A percentile compares a stretch with the other conserved stretches of the same genome.
Evolutionary conservation across 2,888 invertebrate genomes (phyloP).

Genomic region (Apamea anceps): DNA sequence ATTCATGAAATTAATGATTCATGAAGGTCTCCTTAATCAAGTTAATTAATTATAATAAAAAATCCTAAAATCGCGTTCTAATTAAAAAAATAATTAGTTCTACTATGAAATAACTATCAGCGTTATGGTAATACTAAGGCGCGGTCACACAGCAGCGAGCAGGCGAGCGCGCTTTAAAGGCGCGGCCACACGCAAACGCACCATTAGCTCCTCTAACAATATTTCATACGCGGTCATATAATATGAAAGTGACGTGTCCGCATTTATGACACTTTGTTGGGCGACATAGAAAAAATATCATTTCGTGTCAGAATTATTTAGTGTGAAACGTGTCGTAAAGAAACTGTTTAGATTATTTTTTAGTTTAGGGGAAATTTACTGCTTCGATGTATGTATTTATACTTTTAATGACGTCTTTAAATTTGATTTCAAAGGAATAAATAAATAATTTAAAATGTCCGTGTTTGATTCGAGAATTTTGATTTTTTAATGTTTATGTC

Average conservation of each 20-base stretch:
- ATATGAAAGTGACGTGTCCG: slow-evolving; percentile 84
- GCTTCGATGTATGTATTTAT: slow-evolving; percentile 62
- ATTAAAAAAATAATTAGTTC: slow-evolving; percentile 60
- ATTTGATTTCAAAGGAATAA: slow-evolving; percentile 59
- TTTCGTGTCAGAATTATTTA: slow-evolving; percentile 78
- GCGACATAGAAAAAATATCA: slow-evolving; percentile 78
- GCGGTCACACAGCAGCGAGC: slow-evolving; percentile 69
- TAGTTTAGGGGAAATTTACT: slow-evolving; percentile 63
- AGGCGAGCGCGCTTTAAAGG: slow-evolving; percentile 72
- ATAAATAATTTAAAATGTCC: slow-evolving; percentile 49
- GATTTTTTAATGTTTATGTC: slow-evolving; percentile 53
- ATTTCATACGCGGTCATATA: slow-evolving; percentile 84
- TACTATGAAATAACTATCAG: slow-evolving; percentile 58
- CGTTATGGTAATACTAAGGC: slow-evolving; percentile 72
- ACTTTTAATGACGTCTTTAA: slow-evolving; percentile 62
- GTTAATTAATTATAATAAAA: slow-evolving; percentile 57
- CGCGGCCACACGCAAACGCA: slow-evolving; percentile 84
- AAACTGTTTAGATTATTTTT: slow-evolving; percentile 71
- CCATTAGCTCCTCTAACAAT: slow-evolving; percentile 84
- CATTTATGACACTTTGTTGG: slow-evolving; percentile 82
- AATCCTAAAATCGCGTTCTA: slow-evolving; percentile 54
- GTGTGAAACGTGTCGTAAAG: slow-evolving; percentile 69
- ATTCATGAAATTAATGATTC: slow-evolving; percentile 27
- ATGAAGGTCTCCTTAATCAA: slow-evolving; percentile 40
- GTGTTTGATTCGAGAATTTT: slow-evolving; percentile 43